A percentile compares a stretch with the other conserved stretches of the same genome.
Conservation (phyloP, 1,140 invertebrate genomes). For the Sesamia nonagrioides region DNA sequence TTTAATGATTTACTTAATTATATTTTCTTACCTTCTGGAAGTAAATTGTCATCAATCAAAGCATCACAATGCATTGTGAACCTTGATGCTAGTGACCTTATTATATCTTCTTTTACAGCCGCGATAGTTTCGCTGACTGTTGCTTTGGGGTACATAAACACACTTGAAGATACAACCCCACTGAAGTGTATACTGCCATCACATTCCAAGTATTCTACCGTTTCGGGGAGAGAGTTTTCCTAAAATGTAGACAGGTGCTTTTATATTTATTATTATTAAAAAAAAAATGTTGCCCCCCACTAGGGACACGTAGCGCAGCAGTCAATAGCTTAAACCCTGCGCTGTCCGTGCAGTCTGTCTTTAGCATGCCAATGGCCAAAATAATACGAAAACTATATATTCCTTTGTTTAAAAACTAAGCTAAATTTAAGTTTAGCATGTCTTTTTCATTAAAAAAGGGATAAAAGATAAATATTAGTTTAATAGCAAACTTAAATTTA, state of each 20-base stretch:
- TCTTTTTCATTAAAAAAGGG: too few relatives aligned
- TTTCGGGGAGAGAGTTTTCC: slow-evolving; percentile 84
- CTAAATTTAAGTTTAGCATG: too few relatives aligned
- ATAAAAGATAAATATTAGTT: too few relatives aligned
- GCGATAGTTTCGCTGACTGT: slow-evolving; percentile 90
- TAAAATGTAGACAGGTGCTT: slow-evolving; percentile 60
- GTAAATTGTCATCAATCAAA: slow-evolving; percentile 92
- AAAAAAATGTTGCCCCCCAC: too few relatives aligned
- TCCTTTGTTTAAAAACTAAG: too few relatives aligned
- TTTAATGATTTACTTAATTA: neutral
- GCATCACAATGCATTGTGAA: slow-evolving; percentile 96
- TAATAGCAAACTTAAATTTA: too few relatives aligned
- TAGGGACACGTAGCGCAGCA: too few relatives aligned
- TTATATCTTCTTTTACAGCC: slow-evolving; percentile 92
- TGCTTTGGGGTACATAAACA: slow-evolving; percentile 91
- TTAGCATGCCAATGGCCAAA: too few relatives aligned
- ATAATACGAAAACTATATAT: too few relatives aligned
- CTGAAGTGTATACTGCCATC: slow-evolving; percentile 83
- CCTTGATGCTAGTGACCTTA: slow-evolving; percentile 92
- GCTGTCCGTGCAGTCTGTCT: too few relatives aligned
- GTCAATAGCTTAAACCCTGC: too few relatives aligned
- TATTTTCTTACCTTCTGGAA: slow-evolving; percentile 87
- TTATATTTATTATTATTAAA: too few relatives aligned
- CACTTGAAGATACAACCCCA: slow-evolving; percentile 91
- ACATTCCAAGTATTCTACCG: slow-evolving; percentile 85